Evolutionary conservation across 2,113 vertebrate genomes (phyloP).

Genomic region (Pleuronectes platessa): DNA sequence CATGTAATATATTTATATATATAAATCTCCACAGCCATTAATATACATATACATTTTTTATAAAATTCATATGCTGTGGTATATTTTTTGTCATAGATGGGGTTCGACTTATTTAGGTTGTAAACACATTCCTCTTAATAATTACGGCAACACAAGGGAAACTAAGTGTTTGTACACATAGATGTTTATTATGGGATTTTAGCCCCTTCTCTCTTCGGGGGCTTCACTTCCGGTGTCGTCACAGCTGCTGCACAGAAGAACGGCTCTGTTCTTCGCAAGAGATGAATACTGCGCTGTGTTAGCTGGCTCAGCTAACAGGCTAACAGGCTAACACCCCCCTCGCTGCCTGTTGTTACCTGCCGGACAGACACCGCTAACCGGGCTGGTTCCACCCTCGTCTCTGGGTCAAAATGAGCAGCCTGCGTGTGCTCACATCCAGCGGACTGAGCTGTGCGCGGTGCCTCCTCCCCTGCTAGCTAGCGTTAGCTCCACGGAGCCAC

Average conservation of each 20-base stretch:
- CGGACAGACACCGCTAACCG: background rate
- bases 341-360: background rate
- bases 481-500: constrained; percentile 53
- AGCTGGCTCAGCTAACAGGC: background rate
- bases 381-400: background rate
- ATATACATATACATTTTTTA: background rate
- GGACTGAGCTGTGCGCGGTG: constrained; percentile 48
- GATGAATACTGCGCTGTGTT: background rate
- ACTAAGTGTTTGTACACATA: background rate
- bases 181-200: background rate
- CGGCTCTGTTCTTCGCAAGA: background rate
- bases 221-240: constrained; percentile 60
- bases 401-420: constrained; percentile 32
- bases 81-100: too few relatives aligned
- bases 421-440: constrained; percentile 9
- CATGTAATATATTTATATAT: background rate
- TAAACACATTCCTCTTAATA: background rate
- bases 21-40: background rate
- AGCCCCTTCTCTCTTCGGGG: background rate
- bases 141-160: background rate
- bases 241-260: constrained; percentile 15
- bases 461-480: constrained; percentile 47
- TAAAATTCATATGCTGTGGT: too few relatives aligned
- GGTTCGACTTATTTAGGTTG: background rate
- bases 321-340: background rate